These are phyloP conservation scores for Cheiracanthium punctorium DNA, from an alignment of 2,888 invertebrate species.

Conservation along the genomic window DNA sequence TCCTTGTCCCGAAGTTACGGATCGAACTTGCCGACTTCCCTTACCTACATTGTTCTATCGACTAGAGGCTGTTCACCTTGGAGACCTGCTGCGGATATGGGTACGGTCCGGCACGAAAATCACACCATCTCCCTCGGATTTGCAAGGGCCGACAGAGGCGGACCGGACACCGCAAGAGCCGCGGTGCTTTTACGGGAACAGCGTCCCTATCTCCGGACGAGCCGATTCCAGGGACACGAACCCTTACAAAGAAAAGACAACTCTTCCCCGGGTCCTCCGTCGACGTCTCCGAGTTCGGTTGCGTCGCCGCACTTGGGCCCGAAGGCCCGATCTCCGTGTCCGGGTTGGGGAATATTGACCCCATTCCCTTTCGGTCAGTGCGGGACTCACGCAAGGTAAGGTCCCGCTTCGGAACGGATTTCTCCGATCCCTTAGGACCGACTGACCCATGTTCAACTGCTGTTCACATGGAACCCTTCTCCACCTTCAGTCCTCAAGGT, in stretches of 20 bases:
- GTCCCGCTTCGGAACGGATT: too few relatives aligned
- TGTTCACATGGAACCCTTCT: conserved; percentile 81
- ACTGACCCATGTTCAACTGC: conserved; percentile 77
- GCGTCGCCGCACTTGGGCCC: too few relatives aligned
- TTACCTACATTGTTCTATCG: conserved; percentile 83
- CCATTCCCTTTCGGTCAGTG: too few relatives aligned
- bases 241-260: conserved; percentile 77
- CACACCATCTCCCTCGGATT: too few relatives aligned
- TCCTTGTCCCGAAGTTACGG: conserved; percentile 81
- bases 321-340: too few relatives aligned
- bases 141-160: too few relatives aligned
- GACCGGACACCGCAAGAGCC: too few relatives aligned
- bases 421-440: conserved; percentile 75
- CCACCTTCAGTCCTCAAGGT: conserved; percentile 64
- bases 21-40: conserved; percentile 83
- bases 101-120: conserved; percentile 71
- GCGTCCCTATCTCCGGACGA: conserved; percentile 76
- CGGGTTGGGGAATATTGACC: too few relatives aligned
- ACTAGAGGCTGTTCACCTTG: conserved; percentile 84
- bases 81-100: conserved; percentile 86
- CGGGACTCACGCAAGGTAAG: too few relatives aligned
- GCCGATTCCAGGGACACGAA: conserved; percentile 77
- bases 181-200: conserved; percentile 76
- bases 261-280: too few relatives aligned
- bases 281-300: too few relatives aligned